Base-by-base conservation (phyloP, 1,140 invertebrate species). In the Condylostylus longicornis region DNA sequence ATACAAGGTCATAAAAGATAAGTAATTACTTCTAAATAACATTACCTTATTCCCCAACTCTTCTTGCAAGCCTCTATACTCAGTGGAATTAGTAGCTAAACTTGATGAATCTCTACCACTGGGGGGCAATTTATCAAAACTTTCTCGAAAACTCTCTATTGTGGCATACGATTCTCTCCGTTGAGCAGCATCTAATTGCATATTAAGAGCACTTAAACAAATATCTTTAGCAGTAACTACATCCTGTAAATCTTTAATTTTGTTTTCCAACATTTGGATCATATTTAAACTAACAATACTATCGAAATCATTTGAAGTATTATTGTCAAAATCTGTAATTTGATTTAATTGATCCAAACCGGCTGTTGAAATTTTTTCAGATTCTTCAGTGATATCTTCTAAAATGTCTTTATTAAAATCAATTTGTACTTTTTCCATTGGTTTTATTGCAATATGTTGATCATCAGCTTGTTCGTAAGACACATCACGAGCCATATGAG, bases 11-110 rank as follows among this genome's bases (percentile, higher is more conserved):
- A 25, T 15, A 18, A 33, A 20, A 33, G 10, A 33, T 7, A 43
- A 30, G 3, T 35, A n/a, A 13, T 5, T 25, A 8, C 4, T 35
- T 2, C 19, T 19, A n/a, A 8, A 10, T 9, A 10, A 0, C 40
- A 42, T 47, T 48, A 59, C 54, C 31, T 61, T 61, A 21, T 41
- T 51, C 5, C 61, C 56, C 22, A 55, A 62, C 21, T 68, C 64
- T 25, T 68, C 66, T 21, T 65, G 61, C 12, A 63, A 49, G 4
- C 61, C 58, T 38, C 63, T 61, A 48, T 69, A 69, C 37, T 69
- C 66, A 2, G 66, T 69, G 0, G 63, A 63, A 27, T 48, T 61
- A 7, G 58, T 59, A 23, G 50, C 42, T 33, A 61, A 15, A 3
- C 54, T 58, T 23, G 53, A 53, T 28, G 54, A 53, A 44, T 63